These are phyloP conservation scores for Tetropium fuscum DNA, from an alignment of 2,888 invertebrate genomes.

Conservation along the genomic window DNA sequence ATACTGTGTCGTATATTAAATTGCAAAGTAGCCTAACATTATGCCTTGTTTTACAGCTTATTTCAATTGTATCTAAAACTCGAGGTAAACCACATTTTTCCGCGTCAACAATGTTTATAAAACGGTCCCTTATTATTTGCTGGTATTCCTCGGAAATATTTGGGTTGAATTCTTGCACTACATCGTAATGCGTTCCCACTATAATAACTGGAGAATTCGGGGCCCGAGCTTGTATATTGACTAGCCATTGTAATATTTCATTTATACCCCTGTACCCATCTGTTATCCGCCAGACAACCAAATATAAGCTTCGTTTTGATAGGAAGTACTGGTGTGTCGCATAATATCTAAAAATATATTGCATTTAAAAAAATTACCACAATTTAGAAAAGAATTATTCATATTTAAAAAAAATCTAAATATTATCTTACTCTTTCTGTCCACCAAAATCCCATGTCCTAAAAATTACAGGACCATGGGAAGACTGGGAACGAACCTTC, in stretches of 20 bases:
- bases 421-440: conserved; percentile 81
- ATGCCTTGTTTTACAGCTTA: conserved; percentile 88
- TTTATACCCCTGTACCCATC: conserved; percentile 93
- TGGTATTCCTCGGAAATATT: conserved; percentile 84
- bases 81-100: conserved; percentile 96
- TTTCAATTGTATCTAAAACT: conserved; percentile 93
- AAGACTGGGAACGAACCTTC: conserved; percentile 78
- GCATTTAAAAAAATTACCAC: neutral
- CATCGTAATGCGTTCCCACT: conserved; percentile 96
- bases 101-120: conserved; percentile 94
- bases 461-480: conserved; percentile 88
- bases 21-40: conserved; percentile 92
- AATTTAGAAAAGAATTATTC: neutral
- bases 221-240: conserved; percentile 93
- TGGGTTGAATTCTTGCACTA: conserved; percentile 74
- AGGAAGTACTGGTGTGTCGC: conserved; percentile 99
- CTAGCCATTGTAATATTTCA: conserved; percentile 94
- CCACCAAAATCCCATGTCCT: conserved; percentile 99
- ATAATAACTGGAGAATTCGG: conserved; percentile 97
- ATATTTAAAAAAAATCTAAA: conserved; percentile 33
- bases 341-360: conserved; percentile 76
- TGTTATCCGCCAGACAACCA: conserved; percentile 95
- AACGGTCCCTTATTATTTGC: conserved; percentile 86
- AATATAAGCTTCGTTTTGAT: conserved; percentile 92
- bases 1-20: conserved; percentile 93